Evolutionary conservation across 2,888 invertebrate species (phyloP).

Genomic region (Lithophane socia): DNA sequence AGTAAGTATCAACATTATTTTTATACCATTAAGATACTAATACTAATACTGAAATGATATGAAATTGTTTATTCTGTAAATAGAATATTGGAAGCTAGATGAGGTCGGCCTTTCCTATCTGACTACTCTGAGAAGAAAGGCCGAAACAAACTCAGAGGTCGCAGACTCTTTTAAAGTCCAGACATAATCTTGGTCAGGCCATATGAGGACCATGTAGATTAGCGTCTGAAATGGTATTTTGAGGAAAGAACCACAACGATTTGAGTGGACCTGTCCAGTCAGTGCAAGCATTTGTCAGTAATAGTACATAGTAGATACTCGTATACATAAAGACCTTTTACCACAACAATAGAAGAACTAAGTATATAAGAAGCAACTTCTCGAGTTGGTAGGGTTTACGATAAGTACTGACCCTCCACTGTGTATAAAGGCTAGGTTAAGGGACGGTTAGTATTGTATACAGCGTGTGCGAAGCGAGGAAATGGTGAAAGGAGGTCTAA

Average conservation of each 20-base stretch:
- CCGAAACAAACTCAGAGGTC: too few species aligned
- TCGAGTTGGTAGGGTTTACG: slow-evolving; percentile 43
- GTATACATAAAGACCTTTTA: slow-evolving; percentile 33
- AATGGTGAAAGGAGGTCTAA: slow-evolving; percentile 12
- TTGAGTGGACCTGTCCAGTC: too few species aligned
- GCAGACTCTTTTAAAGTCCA: too few species aligned
- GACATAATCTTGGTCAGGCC: too few species aligned
- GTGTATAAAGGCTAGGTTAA: slow-evolving; percentile 35
- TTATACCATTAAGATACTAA: not conserved
- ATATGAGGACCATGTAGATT: too few species aligned
- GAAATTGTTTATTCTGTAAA: too few species aligned
- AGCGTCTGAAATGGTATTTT: too few species aligned
- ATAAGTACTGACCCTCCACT: slow-evolving; percentile 56
- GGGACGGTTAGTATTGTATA: slow-evolving; percentile 15
- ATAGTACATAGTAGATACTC: not conserved
- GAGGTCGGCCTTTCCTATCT: too few species aligned
- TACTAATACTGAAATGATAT: not conserved
- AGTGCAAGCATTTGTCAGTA: too few species aligned
- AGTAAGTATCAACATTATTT: not conserved
- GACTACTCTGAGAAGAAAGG: too few species aligned
- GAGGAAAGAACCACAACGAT: too few species aligned
- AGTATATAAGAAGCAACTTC: slow-evolving; percentile 28
- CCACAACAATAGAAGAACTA: slow-evolving; percentile 35
- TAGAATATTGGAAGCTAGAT: too few species aligned
- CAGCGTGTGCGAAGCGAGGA: slow-evolving; percentile 6